Evolutionary conservation across 2,113 vertebrate species (phyloP), one percentile per base, ranked within the genome.

Genomic region (Turdus rufiventris): DNA sequence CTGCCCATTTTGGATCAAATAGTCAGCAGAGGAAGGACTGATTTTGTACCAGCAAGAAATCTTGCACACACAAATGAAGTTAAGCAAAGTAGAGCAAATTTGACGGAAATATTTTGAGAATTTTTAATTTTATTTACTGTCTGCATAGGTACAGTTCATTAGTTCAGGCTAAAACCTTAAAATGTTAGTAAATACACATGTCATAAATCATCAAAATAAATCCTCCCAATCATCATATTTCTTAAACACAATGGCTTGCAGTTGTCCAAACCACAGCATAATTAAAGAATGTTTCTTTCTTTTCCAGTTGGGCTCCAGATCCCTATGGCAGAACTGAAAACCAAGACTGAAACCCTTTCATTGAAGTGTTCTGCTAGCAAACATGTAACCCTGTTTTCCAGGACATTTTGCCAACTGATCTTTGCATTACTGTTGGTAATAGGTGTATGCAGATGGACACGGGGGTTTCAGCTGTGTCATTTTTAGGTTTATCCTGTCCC

Each of bases 231-330:
- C 18, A 58, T 79, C 91, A 13, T 92, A 84, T 94, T 97, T 98
- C 76, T 92, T 95, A 96, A 96, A 92, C 91, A 86, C 95, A 94
- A 65, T 94, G 92, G 86, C 48, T 68, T 95, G 47, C 82, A 79
- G 24, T 96, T 97, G 88, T 95, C 88, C 80, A 95, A 97, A 93
- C 93, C 91, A 81, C 86, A 96, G 43, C 57, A 68, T 97, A 94
- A 97, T 96, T 96, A 95, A 67, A 88, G 67, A 95, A 91, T 95
- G 48, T 68, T 62, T 93, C 40, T 89, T 91, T 94, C 38, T 67
- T 68, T 85, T 18, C 23, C 33, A 15, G 72, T 76, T 91, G 33
- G 80, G 24, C 61, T 96, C 65, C 81, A 97, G 92, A 63, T 89
- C 33, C 83, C 40, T 61, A 45, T 56, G 72, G 47, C 58, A 73